These are phyloP conservation scores for Chelon labrosus DNA, from an alignment of 2,797 vertebrate genomes.

Conservation along the genomic window DNA sequence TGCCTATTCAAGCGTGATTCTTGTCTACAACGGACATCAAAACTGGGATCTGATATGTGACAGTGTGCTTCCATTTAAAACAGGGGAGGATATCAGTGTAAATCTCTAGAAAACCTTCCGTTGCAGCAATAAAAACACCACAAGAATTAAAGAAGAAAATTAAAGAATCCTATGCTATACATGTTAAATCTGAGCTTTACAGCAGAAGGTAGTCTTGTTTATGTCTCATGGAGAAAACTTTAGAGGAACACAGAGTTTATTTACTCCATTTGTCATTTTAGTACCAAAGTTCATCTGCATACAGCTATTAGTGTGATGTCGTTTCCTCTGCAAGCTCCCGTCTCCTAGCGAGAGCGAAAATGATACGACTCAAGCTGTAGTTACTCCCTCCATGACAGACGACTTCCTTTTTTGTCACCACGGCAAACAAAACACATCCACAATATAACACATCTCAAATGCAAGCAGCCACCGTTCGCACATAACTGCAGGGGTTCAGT, in stretches of 20 bases:
- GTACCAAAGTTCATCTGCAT: background rate
- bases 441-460: background rate
- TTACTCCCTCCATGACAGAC: constrained; percentile 56
- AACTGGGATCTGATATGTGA: background rate
- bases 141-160: too few species aligned
- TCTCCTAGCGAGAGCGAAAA: constrained; percentile 46
- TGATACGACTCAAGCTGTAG: constrained; percentile 45
- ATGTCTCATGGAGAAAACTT: background rate
- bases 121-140: too few species aligned
- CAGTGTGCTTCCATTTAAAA: background rate
- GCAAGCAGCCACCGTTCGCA: background rate
- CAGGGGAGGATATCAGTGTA: background rate
- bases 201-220: background rate
- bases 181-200: background rate
- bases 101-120: too few species aligned
- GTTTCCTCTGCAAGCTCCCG: background rate
- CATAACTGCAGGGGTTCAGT: too few species aligned
- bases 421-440: background rate
- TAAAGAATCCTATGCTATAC: too few species aligned
- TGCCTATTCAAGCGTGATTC: background rate
- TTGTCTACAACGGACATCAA: background rate
- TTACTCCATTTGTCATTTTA: background rate
- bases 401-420: constrained; percentile 42
- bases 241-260: background rate
- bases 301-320: background rate